Percentiles rank a stretch among this genome's conserved stretches.
Evolutionary conservation across 2,113 vertebrate species (phyloP).

Genomic region (Lophotis ruficrista): DNA sequence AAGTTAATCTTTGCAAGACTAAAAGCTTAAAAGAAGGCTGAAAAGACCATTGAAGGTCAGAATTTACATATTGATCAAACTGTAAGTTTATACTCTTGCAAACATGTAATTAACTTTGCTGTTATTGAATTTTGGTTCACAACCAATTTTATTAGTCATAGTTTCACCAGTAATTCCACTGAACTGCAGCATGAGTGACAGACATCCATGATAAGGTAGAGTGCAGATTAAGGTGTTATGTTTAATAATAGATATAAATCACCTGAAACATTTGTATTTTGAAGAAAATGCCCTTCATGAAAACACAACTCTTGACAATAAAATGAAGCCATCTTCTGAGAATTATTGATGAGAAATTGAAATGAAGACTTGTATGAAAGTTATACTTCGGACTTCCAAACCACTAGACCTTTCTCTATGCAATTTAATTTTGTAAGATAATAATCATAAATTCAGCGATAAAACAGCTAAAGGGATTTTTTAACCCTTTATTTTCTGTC

Average conservation of each 20-base stretch:
- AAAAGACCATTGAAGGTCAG: slow-evolving; percentile 85
- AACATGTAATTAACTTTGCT: slow-evolving; percentile 84
- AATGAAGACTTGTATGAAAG: not conserved
- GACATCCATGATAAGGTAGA: slow-evolving; percentile 39
- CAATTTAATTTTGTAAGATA: not conserved
- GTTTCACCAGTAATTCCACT: slow-evolving; percentile 69
- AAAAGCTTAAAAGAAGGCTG: slow-evolving; percentile 79
- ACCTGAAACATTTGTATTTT: slow-evolving; percentile 13
- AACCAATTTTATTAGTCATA: slow-evolving; percentile 81
- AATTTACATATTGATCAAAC: slow-evolving; percentile 86
- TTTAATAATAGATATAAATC: slow-evolving; percentile 23
- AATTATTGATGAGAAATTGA: not conserved
- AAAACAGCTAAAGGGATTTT: not conserved
- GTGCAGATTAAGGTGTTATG: slow-evolving; percentile 22
- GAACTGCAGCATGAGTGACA: slow-evolving; percentile 67
- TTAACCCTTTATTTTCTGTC: not conserved
- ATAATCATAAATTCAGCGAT: not conserved
- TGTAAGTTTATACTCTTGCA: slow-evolving; percentile 80
- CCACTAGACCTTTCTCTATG: not conserved
- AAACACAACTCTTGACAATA: not conserved
- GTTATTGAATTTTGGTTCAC: slow-evolving; percentile 81
- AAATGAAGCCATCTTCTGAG: not conserved
- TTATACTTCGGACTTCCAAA: not conserved
- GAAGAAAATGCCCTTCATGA: not conserved
- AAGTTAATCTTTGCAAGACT: slow-evolving; percentile 80